Evolutionary conservation across 2,113 vertebrate genomes (phyloP), one percentile per base, ranked within the genome.

Genomic region (Castor canadensis): DNA sequence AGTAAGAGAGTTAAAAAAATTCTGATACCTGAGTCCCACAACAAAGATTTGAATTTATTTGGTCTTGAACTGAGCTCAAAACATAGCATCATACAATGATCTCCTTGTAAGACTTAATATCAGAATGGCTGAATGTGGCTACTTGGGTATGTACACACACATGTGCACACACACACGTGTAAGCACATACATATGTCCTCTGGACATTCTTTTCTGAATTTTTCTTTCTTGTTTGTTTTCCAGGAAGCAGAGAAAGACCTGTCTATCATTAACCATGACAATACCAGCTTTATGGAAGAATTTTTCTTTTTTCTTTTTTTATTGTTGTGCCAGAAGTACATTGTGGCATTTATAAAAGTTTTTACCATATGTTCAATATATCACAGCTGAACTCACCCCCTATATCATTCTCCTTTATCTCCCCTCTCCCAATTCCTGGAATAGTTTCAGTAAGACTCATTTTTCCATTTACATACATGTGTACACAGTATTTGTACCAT

Each of bases 111-210:
- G 3, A 54, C 76, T 89, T 85, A 40, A 12, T 45, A 64, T 64
- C 8, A 28, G 71, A 17, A 66, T 11, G 16, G 0, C 43, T 40
- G 16, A 26, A 1, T 81, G 24, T 49, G 28, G 1, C 16, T 35
- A 4, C 8, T 60, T 77, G 24, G 30, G 2, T 9, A 24, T 15
- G 26, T 3, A 47, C 20, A 83, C 2, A 22, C 2, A 15, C 11
- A 9, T 28, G 15, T 40, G 40, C 19, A 40, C 22, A 66, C 5
- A 47, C 32, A 49, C 16, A 62, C 22, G 45, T 3, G 7, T 5
- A 11, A 7, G 22, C 38, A 35, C 12, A 8, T 9, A 20, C 13
- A 38, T 15, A 64, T 0, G 1, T 28, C 5, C 38, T n/a, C 17
- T 69, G 35, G n/a, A 40, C 7, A 56, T 49, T 84, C 10, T 75